Conservation (phyloP, 2,113 vertebrate species). For the Madoqua kirkii region DNA sequence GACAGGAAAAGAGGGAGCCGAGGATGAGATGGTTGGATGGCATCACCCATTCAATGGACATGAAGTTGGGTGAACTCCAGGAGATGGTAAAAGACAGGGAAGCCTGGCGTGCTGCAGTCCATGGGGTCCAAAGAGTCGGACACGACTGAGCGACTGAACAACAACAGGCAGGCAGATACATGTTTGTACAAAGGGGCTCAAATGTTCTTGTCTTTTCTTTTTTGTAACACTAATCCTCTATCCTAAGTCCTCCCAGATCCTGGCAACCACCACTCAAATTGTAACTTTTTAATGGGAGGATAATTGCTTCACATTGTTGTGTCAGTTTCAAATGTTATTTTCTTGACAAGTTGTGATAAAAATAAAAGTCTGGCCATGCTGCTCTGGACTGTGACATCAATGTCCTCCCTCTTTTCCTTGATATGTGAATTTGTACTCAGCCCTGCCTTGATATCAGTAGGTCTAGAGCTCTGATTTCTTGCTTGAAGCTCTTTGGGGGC, state of each 20-base stretch:
- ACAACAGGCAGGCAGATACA: not conserved
- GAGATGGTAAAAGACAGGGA: not conserved
- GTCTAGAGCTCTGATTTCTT: not conserved
- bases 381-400: rapidly evolving
- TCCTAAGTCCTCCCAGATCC: not conserved
- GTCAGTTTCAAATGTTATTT: not conserved
- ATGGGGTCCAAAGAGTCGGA: not conserved
- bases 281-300: not conserved
- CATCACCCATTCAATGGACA: not conserved
- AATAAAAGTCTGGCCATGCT: not conserved
- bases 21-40: not conserved
- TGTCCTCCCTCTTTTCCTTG: rapidly evolving
- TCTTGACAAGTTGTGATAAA: not conserved
- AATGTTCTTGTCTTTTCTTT: not conserved
- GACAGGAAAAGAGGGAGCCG: not conserved
- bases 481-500: not conserved
- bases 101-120: not conserved
- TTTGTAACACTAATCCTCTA: not conserved
- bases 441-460: not conserved
- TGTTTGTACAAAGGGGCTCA: not conserved
- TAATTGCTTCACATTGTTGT: not conserved
- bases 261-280: not conserved
- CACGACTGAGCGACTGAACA: rapidly evolving
- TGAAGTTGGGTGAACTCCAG: not conserved
- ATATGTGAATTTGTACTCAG: not conserved